Evolutionary conservation across 2,888 invertebrate species (phyloP), one percentile per base, ranked within the genome.

Genomic region (Siphlonurus alternatus): DNA sequence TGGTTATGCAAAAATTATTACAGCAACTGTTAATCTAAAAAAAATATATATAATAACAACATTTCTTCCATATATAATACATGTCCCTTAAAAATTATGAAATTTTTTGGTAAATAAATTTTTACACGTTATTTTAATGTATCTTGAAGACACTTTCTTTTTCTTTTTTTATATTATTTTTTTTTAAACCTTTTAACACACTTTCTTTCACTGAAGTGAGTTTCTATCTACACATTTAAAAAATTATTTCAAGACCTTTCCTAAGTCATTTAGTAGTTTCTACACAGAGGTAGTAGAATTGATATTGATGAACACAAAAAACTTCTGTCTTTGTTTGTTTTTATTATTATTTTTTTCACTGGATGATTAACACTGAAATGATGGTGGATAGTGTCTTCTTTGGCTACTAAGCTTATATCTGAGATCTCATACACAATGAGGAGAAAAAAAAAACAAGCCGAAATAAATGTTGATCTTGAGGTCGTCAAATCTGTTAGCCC

Each of bases 181-280:
- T 22, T 20, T 60, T 5, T 24, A 61, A 38, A 61, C 25, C n/a
- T 59, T 19, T 59, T 59, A 59, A 22, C 20, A 20, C 59, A 20
- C 22, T 20, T 38, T 38, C 5, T 38, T 38, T 38, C 38, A 38
- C 38, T 38, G 38, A 10, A 10, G 24, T 5, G 38, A 38, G 24
- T 25, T 25, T 61, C n/a, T 22, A 61, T 61, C 24, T 60, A 60
- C 60, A 60, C 60, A 60, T 23, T 19, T 60, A 23, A 60, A 24
- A n/a, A 23, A 22, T 22, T 20, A 7, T 19, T 59, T 20, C 22
- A 20, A 59, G 22, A 59, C 23, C 3, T 19, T 15, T 20, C n/a
- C 3, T 20, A 23, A 59, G 19, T 59, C 59, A 3, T 19, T 22
- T 22, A 3, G 38, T 25, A 61, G 61, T 23, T 25, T 25, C n/a